Conservation (phyloP, 1,140 invertebrate genomes). For the Himalopsyche phryganea region DNA sequence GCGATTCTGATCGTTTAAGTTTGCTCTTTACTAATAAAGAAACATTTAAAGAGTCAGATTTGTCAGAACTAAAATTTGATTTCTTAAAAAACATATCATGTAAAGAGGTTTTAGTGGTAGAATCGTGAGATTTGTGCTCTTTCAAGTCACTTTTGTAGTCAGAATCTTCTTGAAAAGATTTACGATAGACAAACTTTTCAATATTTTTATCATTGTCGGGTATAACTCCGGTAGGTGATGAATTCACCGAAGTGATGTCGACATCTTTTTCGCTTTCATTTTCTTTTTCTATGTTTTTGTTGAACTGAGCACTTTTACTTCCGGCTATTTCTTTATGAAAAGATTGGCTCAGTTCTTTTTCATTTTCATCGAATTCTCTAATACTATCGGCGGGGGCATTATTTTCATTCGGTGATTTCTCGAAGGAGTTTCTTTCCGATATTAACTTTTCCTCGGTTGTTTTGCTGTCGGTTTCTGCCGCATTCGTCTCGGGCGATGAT, state of each 20-base stretch:
- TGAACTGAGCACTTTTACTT: conserved; percentile 7
- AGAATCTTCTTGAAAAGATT: conserved; percentile 23
- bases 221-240: conserved; percentile 33
- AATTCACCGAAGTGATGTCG: conserved; percentile 42
- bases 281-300: conserved; percentile 25
- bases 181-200: conserved; percentile 29
- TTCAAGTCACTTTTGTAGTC: conserved; percentile 14
- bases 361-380: conserved; percentile 1
- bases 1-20: conserved; percentile 59
- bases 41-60: conserved; percentile 14
- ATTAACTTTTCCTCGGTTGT: not conserved
- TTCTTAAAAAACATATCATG: conserved; percentile 31
- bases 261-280: conserved; percentile 40
- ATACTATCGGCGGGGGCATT: too few species aligned
- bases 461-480: not conserved
- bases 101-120: conserved; percentile 17
- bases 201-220: conserved; percentile 41
- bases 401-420: not conserved
- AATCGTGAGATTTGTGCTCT: conserved; percentile 10
- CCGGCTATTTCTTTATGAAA: conserved; percentile 4
- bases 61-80: conserved; percentile 17
- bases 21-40: conserved; percentile 31
- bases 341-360: not conserved
- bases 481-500: not conserved
- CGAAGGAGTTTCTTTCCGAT: conserved; percentile 1